phyloP scores from a whole-genome alignment of 2,113 vertebrate species.

The Protomyctophum bolini region DNA sequence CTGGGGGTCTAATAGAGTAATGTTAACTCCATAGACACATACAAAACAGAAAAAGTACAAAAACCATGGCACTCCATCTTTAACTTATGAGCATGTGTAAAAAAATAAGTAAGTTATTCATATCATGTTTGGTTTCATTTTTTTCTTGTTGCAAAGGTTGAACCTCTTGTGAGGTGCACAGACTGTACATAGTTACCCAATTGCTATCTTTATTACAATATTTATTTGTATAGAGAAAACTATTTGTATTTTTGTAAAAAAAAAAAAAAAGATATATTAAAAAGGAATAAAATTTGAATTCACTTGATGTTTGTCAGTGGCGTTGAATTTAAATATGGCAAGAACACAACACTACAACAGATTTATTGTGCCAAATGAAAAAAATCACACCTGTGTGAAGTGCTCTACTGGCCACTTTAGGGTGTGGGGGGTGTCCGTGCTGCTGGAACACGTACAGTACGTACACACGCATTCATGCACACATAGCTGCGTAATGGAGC shows the following conservation, averaged over 20 bases:
- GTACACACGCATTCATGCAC: too few species aligned
- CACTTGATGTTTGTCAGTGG: conserved; percentile 17
- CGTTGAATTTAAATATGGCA: conserved; percentile 7
- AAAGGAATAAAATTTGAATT: conserved; percentile 53
- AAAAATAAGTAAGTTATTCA: conserved; percentile 74
- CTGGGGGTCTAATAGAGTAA: too few species aligned
- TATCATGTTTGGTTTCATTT: conserved; percentile 49
- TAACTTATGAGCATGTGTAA: conserved; percentile 70
- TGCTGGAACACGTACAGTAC: too few species aligned
- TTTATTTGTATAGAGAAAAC: conserved; percentile 81
- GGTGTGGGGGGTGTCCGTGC: too few species aligned
- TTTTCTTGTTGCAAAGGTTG: conserved; percentile 59
- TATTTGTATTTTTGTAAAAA: conserved; percentile 80
- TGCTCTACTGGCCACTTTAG: too few species aligned
- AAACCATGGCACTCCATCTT: conserved; percentile 22
- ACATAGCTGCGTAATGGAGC: too few species aligned
- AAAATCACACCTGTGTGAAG: too few species aligned
- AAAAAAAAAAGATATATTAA: conserved; percentile 29
- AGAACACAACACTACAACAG: not conserved
- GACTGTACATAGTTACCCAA: conserved; percentile 53
- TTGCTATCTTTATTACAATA: conserved; percentile 61
- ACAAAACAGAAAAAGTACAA: too few species aligned
- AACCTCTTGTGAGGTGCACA: conserved; percentile 69
- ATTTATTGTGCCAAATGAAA: too few species aligned
- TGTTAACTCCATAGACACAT: too few species aligned